Conservation (phyloP, 2,888 invertebrate species). For the Hydropsyche betteni region DNA sequence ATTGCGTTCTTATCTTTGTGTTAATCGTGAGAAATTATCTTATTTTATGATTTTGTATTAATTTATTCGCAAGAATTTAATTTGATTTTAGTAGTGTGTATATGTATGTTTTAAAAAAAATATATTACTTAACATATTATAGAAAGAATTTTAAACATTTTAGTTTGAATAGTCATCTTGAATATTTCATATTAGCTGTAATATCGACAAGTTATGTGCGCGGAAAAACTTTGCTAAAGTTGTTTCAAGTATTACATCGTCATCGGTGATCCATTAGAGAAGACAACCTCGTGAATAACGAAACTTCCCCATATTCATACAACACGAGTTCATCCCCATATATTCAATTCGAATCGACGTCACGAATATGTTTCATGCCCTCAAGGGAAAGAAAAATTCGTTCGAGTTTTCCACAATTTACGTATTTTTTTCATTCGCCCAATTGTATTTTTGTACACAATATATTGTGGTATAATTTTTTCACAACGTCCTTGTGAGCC, state of each 20-base stretch:
- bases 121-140: too few species aligned
- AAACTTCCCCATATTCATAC: conserved; percentile 1
- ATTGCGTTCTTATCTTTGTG: too few species aligned
- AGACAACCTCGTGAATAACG: conserved; percentile 3
- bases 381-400: conserved; percentile 2
- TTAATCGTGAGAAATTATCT: too few species aligned
- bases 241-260: conserved; percentile 24
- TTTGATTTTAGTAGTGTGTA: too few species aligned
- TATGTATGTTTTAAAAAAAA: background rate
- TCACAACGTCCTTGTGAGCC: background rate
- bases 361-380: conserved; percentile 3
- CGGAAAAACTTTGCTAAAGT: background rate
- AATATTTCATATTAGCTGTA: conserved; percentile 17
- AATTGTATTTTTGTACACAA: background rate
- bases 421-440: conserved; percentile 1
- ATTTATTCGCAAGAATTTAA: too few species aligned
- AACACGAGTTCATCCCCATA: background rate
- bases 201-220: conserved; percentile 4
- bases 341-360: conserved; percentile 18
- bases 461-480: background rate
- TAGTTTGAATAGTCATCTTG: background rate
- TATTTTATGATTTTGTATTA: too few species aligned
- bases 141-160: background rate
- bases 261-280: background rate
- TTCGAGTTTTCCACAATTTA: background rate